A percentile compares a stretch with the other conserved stretches of the same genome.
Evolutionary conservation across 2,113 vertebrate genomes (phyloP).

Genomic region (Rhinolophus ferrumequinum): DNA sequence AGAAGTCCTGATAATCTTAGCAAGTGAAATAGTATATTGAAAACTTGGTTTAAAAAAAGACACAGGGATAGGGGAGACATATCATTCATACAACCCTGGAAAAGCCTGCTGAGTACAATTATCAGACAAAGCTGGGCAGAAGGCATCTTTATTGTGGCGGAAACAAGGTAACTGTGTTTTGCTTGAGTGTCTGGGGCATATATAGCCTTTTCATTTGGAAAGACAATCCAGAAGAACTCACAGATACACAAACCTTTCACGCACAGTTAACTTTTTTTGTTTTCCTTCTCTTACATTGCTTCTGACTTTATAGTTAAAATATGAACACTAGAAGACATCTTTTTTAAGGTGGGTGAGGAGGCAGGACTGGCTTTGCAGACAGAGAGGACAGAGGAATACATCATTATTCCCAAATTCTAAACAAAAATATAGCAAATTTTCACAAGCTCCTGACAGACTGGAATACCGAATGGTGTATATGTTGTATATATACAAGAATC

Average conservation of each 20-base stretch:
- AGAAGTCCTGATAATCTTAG: not conserved
- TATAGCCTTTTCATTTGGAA: not conserved
- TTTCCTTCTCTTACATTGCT: not conserved
- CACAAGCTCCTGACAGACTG: slow-evolving; percentile 1
- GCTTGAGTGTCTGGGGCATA: not conserved
- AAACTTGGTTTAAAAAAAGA: not conserved
- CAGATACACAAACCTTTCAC: not conserved
- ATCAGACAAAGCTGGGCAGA: not conserved
- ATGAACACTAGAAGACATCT: not conserved
- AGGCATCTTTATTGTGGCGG: not conserved
- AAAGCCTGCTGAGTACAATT: not conserved
- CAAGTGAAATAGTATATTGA: not conserved
- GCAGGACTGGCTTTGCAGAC: not conserved
- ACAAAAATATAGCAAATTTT: slow-evolving; percentile 23
- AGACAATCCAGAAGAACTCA: not conserved
- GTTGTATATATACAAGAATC: not conserved
- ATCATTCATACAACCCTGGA: not conserved
- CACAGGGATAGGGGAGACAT: fast-evolving
- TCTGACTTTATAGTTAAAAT: slow-evolving; percentile 15
- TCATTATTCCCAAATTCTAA: slow-evolving; percentile 36
- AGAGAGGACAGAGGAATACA: not conserved
- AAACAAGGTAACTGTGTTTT: not conserved
- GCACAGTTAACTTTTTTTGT: not conserved
- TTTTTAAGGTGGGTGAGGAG: not conserved
- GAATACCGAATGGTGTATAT: not conserved